phyloP scores from a whole-genome alignment of 2,113 vertebrate genomes.

The Chaetura pelagica region DNA sequence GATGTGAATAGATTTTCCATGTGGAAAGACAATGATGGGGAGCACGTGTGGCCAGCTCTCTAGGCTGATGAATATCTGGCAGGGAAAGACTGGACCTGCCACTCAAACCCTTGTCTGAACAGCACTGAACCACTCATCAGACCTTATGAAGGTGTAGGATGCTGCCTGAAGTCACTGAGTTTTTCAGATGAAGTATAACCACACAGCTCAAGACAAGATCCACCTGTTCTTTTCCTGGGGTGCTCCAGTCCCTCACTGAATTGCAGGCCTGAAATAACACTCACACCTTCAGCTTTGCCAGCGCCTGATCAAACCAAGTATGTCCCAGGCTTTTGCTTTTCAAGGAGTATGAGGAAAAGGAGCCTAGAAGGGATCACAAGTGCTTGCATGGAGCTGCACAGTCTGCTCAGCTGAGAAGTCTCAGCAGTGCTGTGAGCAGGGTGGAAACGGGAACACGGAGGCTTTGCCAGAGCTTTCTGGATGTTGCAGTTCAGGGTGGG shows the following conservation, averaged over 20 bases:
- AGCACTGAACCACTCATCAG: background rate
- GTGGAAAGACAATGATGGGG: background rate
- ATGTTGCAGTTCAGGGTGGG: background rate
- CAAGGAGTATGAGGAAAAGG: background rate
- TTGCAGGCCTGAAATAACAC: background rate
- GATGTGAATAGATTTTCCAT: background rate
- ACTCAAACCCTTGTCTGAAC: background rate
- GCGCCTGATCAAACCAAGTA: background rate
- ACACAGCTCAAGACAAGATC: background rate
- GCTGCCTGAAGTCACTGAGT: background rate
- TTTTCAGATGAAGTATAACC: background rate
- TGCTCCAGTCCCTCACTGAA: background rate
- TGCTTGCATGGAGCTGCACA: background rate
- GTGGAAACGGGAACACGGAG: fast-evolving
- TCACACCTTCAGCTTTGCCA: background rate
- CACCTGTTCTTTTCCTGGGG: fast-evolving
- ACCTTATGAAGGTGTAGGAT: background rate
- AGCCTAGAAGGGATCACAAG: background rate
- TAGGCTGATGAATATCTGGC: background rate
- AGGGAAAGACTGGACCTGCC: background rate
- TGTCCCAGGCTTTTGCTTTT: background rate
- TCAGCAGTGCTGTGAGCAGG: background rate
- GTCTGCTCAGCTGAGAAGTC: background rate
- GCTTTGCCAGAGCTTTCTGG: background rate
- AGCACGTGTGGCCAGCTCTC: background rate